Evolutionary conservation across 2,888 invertebrate genomes (phyloP), one percentile per base, ranked within the genome.

Genomic region (Stictocephala bisonia): DNA sequence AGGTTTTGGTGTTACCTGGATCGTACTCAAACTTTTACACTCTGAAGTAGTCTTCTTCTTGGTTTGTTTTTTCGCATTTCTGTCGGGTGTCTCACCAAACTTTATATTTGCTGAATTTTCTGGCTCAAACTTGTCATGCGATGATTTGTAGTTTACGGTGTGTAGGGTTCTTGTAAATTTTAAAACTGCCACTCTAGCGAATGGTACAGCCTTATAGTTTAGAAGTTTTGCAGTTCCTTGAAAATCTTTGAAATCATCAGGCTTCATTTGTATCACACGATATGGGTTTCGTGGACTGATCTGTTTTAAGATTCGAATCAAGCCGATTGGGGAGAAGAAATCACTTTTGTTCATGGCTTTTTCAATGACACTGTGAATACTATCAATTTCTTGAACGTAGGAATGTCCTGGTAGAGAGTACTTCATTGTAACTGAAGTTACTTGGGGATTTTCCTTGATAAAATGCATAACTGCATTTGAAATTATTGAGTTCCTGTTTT

Each of bases 391-490:
- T 50, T 72, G 72, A 0, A 51, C 53, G 50, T 53, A 72, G 9
- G 67, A 72, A 44, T 66, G 72, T 27, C 72, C 72, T 22, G 72
- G 66, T 31, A 66, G 18, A 6, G 53, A 53, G 9, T 53, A 66
- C 26, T 72, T 72, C 66, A 66, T 67, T n/a, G 51, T 66, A 18
- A 72, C 31, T 3, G 31, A 18, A 9, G n/a, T 24, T 20, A 72
- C 51, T 7, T 66, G 15, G 2, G 22, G 66, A 26, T 72, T 66
- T 31, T 50, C 31, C 20, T 31, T 24, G 2, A 72, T 11, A 24
- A 72, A 71, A 22, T 72, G 22, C n/a, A 72, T 9, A 22, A 72
- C 51, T 13, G 72, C 72, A 22, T 51, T 31, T 18, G 72, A 72
- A 1, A 64, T 72, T 0, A 64, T 15, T 18, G 72, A 64, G 20